These are phyloP conservation scores for Lysiphlebus fabarum DNA, from an alignment of 1,140 invertebrate genomes.

Conservation along the genomic window DNA sequence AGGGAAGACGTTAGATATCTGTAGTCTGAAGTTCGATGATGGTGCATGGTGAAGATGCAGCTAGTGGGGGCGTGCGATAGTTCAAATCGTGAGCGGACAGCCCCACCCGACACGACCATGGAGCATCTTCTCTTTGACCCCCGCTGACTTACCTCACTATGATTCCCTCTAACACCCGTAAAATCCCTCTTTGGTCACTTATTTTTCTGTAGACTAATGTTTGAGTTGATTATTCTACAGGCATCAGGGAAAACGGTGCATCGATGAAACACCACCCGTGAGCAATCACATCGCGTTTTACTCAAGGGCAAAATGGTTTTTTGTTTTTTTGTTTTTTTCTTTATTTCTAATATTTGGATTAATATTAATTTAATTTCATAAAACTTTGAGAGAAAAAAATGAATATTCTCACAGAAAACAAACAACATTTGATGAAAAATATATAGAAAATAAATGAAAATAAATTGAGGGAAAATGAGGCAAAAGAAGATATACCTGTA, in stretches of 20 bases:
- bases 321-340: background rate
- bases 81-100: constrained; percentile 57
- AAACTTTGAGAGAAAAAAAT: too few relatives aligned
- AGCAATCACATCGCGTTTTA: background rate
- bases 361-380: too few relatives aligned
- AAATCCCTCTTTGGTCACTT: constrained; percentile 25
- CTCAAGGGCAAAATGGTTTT: constrained; percentile 10
- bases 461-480: background rate
- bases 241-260: background rate
- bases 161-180: constrained; percentile 32
- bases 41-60: constrained; percentile 52
- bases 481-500: constrained; percentile 18
- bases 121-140: constrained; percentile 54
- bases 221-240: constrained; percentile 10
- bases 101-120: constrained; percentile 56
- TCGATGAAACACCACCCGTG: background rate
- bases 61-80: constrained; percentile 57
- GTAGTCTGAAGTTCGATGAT: constrained; percentile 46
- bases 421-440: constrained; percentile 12
- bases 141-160: constrained; percentile 46
- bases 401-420: background rate
- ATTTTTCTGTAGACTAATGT: constrained; percentile 17
- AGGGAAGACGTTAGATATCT: constrained; percentile 3
- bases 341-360: too few relatives aligned
- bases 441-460: constrained; percentile 1